Base-by-base conservation (phyloP, 2,113 vertebrate genomes). In the Hippolais icterina region DNA sequence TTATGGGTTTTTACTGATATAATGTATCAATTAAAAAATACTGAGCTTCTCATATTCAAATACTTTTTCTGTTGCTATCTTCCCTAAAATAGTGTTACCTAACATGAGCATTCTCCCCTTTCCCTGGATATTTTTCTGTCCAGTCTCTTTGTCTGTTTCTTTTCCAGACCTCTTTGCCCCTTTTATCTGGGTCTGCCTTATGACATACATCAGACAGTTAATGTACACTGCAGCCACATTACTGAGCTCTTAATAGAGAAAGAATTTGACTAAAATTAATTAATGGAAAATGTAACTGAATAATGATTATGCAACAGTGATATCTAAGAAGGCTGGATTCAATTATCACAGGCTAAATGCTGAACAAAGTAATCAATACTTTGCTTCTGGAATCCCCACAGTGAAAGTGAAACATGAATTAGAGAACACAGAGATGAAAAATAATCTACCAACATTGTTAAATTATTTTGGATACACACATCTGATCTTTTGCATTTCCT, bases 261-360 rank as follows among this genome's bases (percentile, higher is more conserved):
- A 74, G 29, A 91, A 87, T 89, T 35, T 82, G 29, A 56, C 74
- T 87, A 89, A 92, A 91, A 95, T 49, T 66, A 92, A 92, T 78
- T 90, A 87, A 94, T 64, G 83, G 83, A 88, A 94, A 87, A 64
- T 68, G 8, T 86, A 95, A 87, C 56, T 66, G 89, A 83, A 80
- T 90, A 89, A 92, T 84, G 72, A 47, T 64, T 94, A 81, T 66
- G 47, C 11, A 88, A 46, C 80, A 91, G 52, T 78, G 64, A 92
- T 87, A 57, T 68, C 72, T 87, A 71, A 92, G 83, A 94, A 83
- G 49, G 8, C 24, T 89, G 37, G 15, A 81, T 93, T 90, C 83
- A 92, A 84, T 83, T 93, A 93, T 74, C 49, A 44, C 60, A 60
- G 52, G 47, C 64, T 83, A 89, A 87, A 84, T 60, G 29, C 37